These are phyloP conservation scores for Polydrusus pterygomalis DNA, from an alignment of 2,888 invertebrate species.

Conservation along the genomic window DNA sequence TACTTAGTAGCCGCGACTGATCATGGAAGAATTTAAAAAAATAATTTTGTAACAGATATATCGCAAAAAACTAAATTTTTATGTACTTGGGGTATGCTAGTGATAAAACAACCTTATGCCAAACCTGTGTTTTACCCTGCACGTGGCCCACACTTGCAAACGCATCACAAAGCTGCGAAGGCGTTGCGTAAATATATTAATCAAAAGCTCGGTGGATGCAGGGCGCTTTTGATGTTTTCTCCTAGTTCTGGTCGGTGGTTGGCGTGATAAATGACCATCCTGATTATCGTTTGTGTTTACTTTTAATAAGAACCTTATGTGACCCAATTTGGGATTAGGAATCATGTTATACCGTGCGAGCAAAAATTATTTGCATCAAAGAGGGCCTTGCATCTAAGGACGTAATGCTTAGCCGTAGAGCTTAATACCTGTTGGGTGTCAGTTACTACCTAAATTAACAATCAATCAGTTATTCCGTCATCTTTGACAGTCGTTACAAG, in stretches of 20 bases:
- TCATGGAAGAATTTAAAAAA: too few species aligned
- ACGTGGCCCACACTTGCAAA: slow-evolving; percentile 48
- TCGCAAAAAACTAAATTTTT: too few species aligned
- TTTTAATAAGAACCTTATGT: slow-evolving; percentile 47
- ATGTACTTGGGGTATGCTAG: too few species aligned
- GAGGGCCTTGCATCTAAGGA: too few species aligned
- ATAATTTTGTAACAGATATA: too few species aligned
- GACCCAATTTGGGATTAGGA: slow-evolving; percentile 14
- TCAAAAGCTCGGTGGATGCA: slow-evolving; percentile 27
- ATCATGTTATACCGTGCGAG: background rate
- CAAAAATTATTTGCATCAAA: background rate
- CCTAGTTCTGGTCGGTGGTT: slow-evolving; percentile 30
- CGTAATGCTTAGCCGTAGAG: too few species aligned
- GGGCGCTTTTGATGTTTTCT: slow-evolving; percentile 38
- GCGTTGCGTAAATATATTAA: slow-evolving; percentile 48
- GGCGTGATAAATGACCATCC: slow-evolving; percentile 40
- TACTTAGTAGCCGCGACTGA: too few species aligned
- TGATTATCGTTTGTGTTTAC: slow-evolving; percentile 35
- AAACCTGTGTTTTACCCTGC: slow-evolving; percentile 19
- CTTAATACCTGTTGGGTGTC: too few species aligned
- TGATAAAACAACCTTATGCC: too few species aligned
- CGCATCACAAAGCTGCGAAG: slow-evolving; percentile 37
- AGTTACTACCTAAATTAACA: too few species aligned
- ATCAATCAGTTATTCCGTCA: too few species aligned
- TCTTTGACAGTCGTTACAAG: too few species aligned